Base-by-base conservation (phyloP, 2,888 invertebrate genomes). In the Trissolcus japonicus region DNA sequence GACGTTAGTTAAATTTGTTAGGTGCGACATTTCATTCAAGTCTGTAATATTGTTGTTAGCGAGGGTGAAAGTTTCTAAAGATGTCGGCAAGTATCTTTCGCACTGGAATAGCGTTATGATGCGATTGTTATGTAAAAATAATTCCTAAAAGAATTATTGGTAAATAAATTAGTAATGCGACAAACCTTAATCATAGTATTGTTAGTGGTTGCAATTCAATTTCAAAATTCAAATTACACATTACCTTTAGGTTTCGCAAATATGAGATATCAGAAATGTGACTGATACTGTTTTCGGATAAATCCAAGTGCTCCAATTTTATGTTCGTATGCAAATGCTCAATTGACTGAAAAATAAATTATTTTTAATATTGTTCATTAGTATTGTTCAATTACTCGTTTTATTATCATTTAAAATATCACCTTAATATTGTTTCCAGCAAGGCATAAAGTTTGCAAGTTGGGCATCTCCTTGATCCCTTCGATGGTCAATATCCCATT, bases 391-490 rank as follows among this genome's bases (percentile, higher is more conserved):
- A 4, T 21, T 11, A 21, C 3, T 48, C 7, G 9, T 17, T 51
- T 14, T 51, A 19, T 17, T 17, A 9, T 13, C 4, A 11, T 54
- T 41, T 1, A 19, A 43, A 57, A 41, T n/a, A 29, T 51, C 89
- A 93, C 93, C 91, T 97, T 97, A 83, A 98, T 95, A 85, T 95
- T 96, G 90, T 98, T 98, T 78, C 95, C 95, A 89, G 95, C 93
- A 67, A 98, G 91, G 89, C 96, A 95, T 61, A 98, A 91, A 85
- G 94, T 94, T 86, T 94, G 94, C 74, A 98, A 91, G 85, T 95
- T 94, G 62, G 92, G 91, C 80, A 98, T 91, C 75, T 96, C 96
- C 88, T 95, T 95, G 13, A 97, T 90, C 9, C 97, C 97, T 89
- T 98, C 97, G 84, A 97, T 96, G 69, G 95, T 94, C 53, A 96